Conservation (phyloP, 2,797 vertebrate genomes). For the Chelmon rostratus region DNA sequence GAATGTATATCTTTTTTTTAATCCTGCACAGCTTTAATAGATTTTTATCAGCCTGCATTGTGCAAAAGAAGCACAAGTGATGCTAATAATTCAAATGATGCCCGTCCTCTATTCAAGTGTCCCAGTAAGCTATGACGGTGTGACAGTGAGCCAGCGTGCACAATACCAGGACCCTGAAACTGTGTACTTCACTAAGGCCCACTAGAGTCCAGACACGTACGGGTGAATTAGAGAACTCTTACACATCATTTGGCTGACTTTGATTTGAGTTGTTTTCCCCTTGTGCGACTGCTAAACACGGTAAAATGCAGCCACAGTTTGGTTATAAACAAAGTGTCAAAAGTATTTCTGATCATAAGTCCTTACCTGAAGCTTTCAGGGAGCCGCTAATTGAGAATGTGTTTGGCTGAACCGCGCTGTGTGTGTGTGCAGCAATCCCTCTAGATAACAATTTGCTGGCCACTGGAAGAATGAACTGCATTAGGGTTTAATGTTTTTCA, state of each 20-base stretch:
- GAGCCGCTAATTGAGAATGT: neutral
- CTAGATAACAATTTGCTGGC: neutral
- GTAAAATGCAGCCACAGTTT: neutral
- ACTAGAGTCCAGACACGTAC: neutral
- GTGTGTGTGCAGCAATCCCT: neutral
- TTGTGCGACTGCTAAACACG: neutral
- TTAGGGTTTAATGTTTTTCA: slow-evolving; percentile 1
- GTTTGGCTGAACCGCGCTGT: neutral
- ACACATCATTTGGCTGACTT: neutral
- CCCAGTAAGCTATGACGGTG: neutral
- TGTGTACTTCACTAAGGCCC: no score
- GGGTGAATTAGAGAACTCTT: neutral
- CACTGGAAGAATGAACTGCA: neutral
- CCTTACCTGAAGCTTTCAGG: neutral
- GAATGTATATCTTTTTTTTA: neutral
- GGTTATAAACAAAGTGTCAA: neutral
- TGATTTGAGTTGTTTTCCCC: neutral
- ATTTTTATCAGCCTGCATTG: neutral
- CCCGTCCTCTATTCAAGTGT: slow-evolving; percentile 3
- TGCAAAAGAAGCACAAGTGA: slow-evolving; percentile 11
- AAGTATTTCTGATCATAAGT: neutral
- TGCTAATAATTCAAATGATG: neutral
- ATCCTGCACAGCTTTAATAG: neutral
- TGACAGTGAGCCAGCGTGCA: neutral
- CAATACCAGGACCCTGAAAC: neutral